Evolutionary conservation across 1,140 invertebrate species (phyloP), one percentile per base, ranked within the genome.

Genomic region (Bradysia coprophila): DNA sequence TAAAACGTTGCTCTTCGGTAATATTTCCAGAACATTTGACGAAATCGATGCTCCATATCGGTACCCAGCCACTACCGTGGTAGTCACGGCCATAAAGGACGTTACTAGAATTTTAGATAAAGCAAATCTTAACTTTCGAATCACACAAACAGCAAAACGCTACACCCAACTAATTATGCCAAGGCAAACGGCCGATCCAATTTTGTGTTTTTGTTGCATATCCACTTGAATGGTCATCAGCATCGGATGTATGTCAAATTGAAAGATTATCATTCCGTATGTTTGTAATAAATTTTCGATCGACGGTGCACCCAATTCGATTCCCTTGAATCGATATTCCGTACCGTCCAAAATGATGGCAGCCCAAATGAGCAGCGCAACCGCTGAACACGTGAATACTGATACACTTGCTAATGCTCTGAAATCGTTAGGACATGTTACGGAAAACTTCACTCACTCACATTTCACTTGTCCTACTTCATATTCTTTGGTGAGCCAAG

Each of bases 401-500:
- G 76, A 78, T 1, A 67, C 51, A 9, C 69, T 54, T 8, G 73
- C 72, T 41, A 79, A 43, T 10, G 67, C 63, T 38, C 75, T 78
- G 47, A 24, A 61, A 6, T 28, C 20, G 32, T 37, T 21, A 4
- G 21, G 9, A 31, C 13, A 20, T 10, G 24, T 28, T 8, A 28
- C 6, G 24, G 13, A 28, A 28, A 28, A 28, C 24, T 28, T 8
- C 24, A 6, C 6, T 28, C 24, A n/a, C n/a, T n/a, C n/a, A n/a
- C n/a, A n/a, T n/a, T n/a, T n/a, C n/a, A n/a, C n/a, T n/a, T n/a
- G n/a, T n/a, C n/a, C 67, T 62, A 83, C 81, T 82, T 81, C 77
- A 84, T 82, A 52, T 85, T 78, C 56, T 81, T 80, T 0, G 81
- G 81, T 49, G 80, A 83, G 36, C 80, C 80, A n/a, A 84, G 62